Conservation (phyloP, 2,888 invertebrate species). For the Eupelmus urozonus region DNA sequence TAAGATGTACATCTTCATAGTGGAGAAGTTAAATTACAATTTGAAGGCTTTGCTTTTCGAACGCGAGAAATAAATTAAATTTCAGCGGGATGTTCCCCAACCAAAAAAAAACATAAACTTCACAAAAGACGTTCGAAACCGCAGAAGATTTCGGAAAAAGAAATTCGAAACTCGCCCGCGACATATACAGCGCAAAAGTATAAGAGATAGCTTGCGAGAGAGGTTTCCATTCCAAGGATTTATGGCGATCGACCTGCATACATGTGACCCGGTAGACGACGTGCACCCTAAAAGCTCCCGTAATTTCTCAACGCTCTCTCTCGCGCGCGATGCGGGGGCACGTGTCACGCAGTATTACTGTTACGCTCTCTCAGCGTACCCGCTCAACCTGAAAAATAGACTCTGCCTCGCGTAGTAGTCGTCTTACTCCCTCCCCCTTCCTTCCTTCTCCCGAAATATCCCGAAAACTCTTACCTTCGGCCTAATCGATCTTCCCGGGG, state of each 20-base stretch:
- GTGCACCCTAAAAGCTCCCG: conserved; percentile 55
- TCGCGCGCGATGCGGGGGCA: conserved; percentile 60
- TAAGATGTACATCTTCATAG: too few species aligned
- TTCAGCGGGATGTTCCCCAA: too few species aligned
- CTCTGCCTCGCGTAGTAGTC: conserved; percentile 27
- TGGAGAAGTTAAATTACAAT: too few species aligned
- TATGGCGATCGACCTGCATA: conserved; percentile 66
- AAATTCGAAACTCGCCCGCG: background rate
- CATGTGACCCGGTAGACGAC: conserved; percentile 57
- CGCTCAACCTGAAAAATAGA: conserved; percentile 56
- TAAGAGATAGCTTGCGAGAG: conserved; percentile 28
- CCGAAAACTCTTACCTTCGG: conserved; percentile 45
- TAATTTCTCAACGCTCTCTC: conserved; percentile 65
- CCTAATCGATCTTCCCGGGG: conserved; percentile 39
- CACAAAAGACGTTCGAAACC: too few species aligned
- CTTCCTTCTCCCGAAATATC: conserved; percentile 21
- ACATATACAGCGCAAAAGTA: conserved; percentile 4
- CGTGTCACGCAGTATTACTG: conserved; percentile 60
- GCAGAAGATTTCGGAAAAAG: background rate
- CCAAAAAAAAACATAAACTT: too few species aligned
- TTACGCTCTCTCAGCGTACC: conserved; percentile 49
- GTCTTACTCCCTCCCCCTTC: background rate
- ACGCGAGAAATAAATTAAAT: too few species aligned
- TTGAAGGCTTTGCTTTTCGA: too few species aligned
- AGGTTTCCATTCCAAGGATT: conserved; percentile 69